Evolutionary conservation across 2,797 vertebrate genomes (phyloP).

Genomic region (Amazonetta brasiliensis): DNA sequence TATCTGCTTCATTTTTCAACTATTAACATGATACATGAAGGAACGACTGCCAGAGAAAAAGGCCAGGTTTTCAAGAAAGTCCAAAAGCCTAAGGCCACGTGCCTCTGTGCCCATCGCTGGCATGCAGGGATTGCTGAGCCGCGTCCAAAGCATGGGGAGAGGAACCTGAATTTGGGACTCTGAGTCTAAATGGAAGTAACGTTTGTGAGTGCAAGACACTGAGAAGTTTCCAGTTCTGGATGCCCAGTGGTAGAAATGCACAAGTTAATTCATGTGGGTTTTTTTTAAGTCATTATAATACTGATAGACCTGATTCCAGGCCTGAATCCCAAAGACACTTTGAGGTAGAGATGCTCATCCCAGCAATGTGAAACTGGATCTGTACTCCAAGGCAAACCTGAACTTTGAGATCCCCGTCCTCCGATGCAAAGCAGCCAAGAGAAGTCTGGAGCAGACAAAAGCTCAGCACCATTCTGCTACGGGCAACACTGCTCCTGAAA

Average conservation of each 20-base stretch:
- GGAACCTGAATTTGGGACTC: not conserved
- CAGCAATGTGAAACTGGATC: not conserved
- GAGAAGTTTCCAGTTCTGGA: not conserved
- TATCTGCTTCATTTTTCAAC: not conserved
- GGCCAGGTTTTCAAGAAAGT: too few relatives aligned
- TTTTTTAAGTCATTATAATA: not conserved
- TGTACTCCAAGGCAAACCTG: not conserved
- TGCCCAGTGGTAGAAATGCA: not conserved
- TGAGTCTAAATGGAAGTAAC: not conserved
- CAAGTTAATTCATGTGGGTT: not conserved
- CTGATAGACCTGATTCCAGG: not conserved
- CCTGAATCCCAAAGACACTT: too few relatives aligned
- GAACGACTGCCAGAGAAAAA: too few relatives aligned
- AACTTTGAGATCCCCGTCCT: not conserved
- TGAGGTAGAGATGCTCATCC: too few relatives aligned
- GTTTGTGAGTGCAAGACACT: not conserved
- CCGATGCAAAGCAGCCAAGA: not conserved
- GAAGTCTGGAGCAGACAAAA: not conserved
- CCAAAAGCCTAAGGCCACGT: accelerated
- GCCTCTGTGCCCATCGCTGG: accelerated
- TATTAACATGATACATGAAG: not conserved
- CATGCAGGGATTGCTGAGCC: not conserved
- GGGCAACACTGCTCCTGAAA: not conserved
- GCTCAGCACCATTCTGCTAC: not conserved
- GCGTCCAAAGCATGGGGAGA: not conserved